These are phyloP conservation scores for Saturnia japonica DNA, from an alignment of 2,888 invertebrate species.

Conservation along the genomic window DNA sequence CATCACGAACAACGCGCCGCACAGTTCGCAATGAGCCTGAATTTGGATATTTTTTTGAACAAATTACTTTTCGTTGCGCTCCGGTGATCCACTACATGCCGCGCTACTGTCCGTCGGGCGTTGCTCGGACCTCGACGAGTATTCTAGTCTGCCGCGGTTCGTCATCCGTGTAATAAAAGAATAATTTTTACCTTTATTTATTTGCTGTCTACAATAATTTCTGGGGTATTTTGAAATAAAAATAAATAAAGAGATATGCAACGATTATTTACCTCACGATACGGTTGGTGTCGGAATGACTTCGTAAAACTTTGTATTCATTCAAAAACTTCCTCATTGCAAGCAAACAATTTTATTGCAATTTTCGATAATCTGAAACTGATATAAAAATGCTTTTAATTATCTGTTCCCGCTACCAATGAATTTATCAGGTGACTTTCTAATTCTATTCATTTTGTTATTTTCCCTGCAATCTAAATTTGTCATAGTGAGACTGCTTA, in stretches of 20 bases:
- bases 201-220: slow-evolving; percentile 24
- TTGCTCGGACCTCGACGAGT: slow-evolving; percentile 51
- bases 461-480: neutral
- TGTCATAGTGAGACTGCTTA: neutral
- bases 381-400: neutral
- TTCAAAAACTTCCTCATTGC: slow-evolving; percentile 71
- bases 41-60: slow-evolving; percentile 76
- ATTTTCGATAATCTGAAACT: neutral
- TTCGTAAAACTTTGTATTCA: slow-evolving; percentile 65
- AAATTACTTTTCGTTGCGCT: slow-evolving; percentile 81
- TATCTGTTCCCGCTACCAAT: neutral
- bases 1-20: slow-evolving; percentile 75
- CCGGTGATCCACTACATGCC: slow-evolving; percentile 71
- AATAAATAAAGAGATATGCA: slow-evolving; percentile 26
- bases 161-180: slow-evolving; percentile 42
- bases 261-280: slow-evolving; percentile 51
- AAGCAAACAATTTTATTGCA: neutral
- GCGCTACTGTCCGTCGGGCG: slow-evolving; percentile 25
- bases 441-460: neutral
- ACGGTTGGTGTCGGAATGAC: slow-evolving; percentile 54
- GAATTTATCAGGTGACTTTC: neutral
- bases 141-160: slow-evolving; percentile 50
- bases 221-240: slow-evolving; percentile 42
- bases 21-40: slow-evolving; percentile 74
- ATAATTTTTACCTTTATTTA: slow-evolving; percentile 24